Base-by-base conservation (phyloP, 2,888 invertebrate species). In the Strigamia maritima region DNA sequence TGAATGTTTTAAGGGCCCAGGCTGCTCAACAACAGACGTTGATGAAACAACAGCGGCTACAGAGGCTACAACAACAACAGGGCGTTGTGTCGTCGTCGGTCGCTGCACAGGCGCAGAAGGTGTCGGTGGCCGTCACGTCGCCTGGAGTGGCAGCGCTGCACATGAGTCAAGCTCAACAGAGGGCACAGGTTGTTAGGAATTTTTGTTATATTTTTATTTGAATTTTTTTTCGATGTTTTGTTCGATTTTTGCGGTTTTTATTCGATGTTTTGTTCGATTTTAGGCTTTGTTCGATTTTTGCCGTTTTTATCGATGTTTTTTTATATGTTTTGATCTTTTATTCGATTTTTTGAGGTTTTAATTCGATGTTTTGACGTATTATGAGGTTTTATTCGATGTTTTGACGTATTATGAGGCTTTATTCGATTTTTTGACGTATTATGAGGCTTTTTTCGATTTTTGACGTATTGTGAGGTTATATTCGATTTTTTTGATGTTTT, bases 121-220 rank as follows among this genome's bases (percentile, higher is more conserved):
- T 60, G n/a, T 60, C 78, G 22, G 65, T 78, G 35, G 44, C 78
- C 19, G 65, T 28, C 16, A 12, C 35, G n/a, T 65, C 65, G n/a
- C 6, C 77, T 10, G 77, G 77, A 7, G 77, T 77, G 4, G 24
- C 60, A 10, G 78, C 78, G 10, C 8, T 78, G 14, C 78, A 78
- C 2, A 22, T 65, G 14, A 75, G 80, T 0, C 82, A 81, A 26
- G 78, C 80, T 0, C 86, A 86, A 31, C 86, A 85, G 80, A 83
- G 86, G 2, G 83, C 83, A 4, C 84, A 85, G 10, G 81, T 81
- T 65, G n/a, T n/a, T n/a, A n/a, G n/a, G n/a, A n/a, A n/a, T n/a
- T n/a, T n/a, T n/a, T n/a, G n/a, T n/a, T n/a, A n/a, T n/a, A n/a
- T n/a, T n/a, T n/a, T n/a, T n/a, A n/a, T n/a, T n/a, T n/a, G n/a